These are phyloP conservation scores for Acipenser transmontanus DNA, from an alignment of 2,797 vertebrate genomes.

Conservation along the genomic window DNA sequence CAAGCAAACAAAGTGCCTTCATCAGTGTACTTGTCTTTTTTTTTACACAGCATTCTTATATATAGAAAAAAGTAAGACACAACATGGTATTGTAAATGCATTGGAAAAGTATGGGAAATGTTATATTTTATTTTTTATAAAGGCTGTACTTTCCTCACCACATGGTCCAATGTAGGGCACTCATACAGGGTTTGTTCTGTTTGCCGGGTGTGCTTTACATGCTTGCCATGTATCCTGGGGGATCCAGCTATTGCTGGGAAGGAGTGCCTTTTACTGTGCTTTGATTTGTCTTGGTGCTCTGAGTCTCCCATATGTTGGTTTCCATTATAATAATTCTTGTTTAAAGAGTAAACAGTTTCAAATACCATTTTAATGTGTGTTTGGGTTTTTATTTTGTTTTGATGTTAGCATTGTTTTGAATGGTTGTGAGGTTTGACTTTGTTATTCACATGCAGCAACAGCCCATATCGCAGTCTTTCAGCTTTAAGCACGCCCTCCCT, in stretches of 20 bases:
- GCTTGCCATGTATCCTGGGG: background rate
- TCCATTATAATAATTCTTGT: background rate
- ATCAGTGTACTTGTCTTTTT: too few species aligned
- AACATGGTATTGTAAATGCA: too few species aligned
- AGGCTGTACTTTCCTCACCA: background rate
- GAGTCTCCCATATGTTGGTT: background rate
- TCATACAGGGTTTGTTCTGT: background rate
- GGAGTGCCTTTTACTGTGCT: constrained; percentile 4
- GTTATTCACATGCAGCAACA: too few species aligned
- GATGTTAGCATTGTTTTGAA: background rate
- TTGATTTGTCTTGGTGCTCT: background rate
- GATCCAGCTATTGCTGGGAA: constrained; percentile 1
- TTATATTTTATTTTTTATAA: too few species aligned
- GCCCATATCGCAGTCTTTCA: too few species aligned
- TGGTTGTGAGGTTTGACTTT: background rate
- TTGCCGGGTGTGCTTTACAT: constrained; percentile 7
- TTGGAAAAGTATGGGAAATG: too few species aligned
- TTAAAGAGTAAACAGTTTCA: background rate
- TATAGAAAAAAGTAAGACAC: too few species aligned
- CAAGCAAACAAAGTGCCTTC: too few species aligned
- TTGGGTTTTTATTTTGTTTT: background rate
- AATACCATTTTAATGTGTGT: background rate
- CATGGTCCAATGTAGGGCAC: constrained; percentile 5
- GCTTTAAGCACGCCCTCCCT: constrained; percentile 11
- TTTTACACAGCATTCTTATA: too few species aligned